Base-by-base conservation (phyloP, 2,888 invertebrate species). In the Apeira syringaria region DNA sequence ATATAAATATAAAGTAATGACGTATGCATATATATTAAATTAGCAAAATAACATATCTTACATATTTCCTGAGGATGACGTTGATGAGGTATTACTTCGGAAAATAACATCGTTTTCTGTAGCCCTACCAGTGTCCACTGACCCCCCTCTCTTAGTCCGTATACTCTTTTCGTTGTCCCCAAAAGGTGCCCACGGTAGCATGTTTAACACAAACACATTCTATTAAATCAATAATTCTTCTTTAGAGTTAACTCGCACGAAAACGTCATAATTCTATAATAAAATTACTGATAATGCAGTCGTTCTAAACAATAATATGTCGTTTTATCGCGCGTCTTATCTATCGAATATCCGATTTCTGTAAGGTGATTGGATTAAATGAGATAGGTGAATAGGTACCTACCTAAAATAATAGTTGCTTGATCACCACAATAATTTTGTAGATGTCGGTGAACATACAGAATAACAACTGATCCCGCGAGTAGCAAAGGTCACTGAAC, bases 221-320 rank as follows among this genome's bases (percentile, higher is more conserved):
- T 27, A 18, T 7, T 30, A 6, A 6, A 3, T 9, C 24, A 18
- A 33, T 22, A 18, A 31, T n/a, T 26, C 32, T 43, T 36, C 28
- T 39, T 32, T 48, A 29, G 36, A 29, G 26, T 26, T 36, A 48
- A 42, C 38, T 47, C 37, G 34, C 28, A 43, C 47, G 43, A 48
- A 48, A 43, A 29, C 32, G 18, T 17, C 43, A 48, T 48, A 48
- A 43, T 9, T 33, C 17, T 3, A 20, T 47, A 46, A 47, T 37
- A 37, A 28, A 32, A 41, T 47, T 30, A 28, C 29, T 38, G 39
- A 39, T 38, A 44, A 3, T 9, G 8, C 29, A 20, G 27, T 10
- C 15, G 28, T 40, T 10, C 15, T 27, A 9, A 24, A 29, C 41
- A 24, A 34, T 25, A 41, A 25, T 26, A 20, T 9, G 9, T 9